Base-by-base conservation (phyloP, 2,113 vertebrate genomes). In the Aspiorhynchus laticeps region DNA sequence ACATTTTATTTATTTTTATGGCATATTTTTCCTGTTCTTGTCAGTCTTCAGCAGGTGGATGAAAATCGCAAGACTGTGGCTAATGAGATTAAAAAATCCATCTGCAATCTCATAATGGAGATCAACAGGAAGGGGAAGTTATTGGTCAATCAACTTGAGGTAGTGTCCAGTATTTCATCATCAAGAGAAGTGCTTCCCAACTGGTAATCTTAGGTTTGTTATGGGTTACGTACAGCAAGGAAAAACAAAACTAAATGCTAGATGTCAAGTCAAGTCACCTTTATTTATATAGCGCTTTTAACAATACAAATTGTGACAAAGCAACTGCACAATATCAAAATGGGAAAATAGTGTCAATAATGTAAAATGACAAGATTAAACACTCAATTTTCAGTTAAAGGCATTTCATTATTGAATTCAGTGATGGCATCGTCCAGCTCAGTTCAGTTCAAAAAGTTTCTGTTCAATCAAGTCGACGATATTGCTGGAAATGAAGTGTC, bases 81-180 rank as follows among this genome's bases (percentile, higher is more conserved):
- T 61, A 98, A 99, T 89, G 97, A 99, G 91, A 99, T 99, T 88
- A 99, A 98, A 94, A 98, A 99, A 92, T 97, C 98, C 71, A 98
- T 99, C 91, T 99, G 98, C 92, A 97, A 97, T 46, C 86, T 99
- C 87, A 99, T 99, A 90, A 97, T 99, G 93, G 98, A 99, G 94
- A 98, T 99, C 91, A 99, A 99, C 92, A 97, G 97, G 93, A 99
- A 98, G 87, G 98, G 98, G 36, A 99, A 99, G 94, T 97, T 98
- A 89, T 91, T 99, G 36, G 93, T 98, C 6, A 98, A 98, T 93
- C 98, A 99, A 43, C 95, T 99, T 14, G 97, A 99, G 96, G 98
- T 99, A 92, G 83, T 93, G 69, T 7, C 33, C 26, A 14, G 36
- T 78, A 19, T 85, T 73, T 76, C 24, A 19, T 41, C 15, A 82